Conservation (phyloP, 2,113 vertebrate species). For the Zosterops pallidus region DNA sequence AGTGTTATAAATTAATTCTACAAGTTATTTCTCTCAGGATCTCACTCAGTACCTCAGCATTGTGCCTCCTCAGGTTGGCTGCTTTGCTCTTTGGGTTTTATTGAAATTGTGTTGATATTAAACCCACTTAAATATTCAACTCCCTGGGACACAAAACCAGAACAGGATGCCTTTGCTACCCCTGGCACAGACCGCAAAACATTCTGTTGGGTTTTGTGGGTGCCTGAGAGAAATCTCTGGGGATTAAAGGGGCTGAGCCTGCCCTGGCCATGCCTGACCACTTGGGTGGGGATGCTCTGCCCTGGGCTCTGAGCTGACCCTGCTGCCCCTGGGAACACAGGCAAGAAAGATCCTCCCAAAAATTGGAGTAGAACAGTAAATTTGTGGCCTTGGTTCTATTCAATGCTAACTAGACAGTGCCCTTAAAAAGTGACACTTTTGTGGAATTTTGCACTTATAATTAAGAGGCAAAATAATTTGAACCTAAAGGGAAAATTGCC, state of each 20-base stretch:
- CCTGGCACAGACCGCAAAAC: background rate
- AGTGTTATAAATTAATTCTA: conserved; percentile 4
- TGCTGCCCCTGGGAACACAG: background rate
- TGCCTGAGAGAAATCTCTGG: background rate
- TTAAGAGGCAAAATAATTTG: background rate
- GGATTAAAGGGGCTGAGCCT: background rate
- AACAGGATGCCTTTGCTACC: background rate
- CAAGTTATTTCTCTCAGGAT: background rate
- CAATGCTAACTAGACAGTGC: background rate
- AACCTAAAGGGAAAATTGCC: background rate
- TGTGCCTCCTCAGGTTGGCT: background rate
- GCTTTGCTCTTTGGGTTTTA: background rate
- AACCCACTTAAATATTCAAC: background rate
- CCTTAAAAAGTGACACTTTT: background rate
- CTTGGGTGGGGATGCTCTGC: background rate
- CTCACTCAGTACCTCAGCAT: background rate
- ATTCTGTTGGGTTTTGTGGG: background rate
- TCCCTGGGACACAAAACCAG: background rate
- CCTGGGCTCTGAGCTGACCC: background rate
- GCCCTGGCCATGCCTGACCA: background rate
- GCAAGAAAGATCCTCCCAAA: background rate
- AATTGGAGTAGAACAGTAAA: background rate
- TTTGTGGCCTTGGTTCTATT: background rate
- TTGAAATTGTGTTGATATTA: background rate
- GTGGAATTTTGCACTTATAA: background rate